These are phyloP conservation scores for Gallinago solitaria DNA, from an alignment of 2,797 vertebrate species.

Conservation along the genomic window DNA sequence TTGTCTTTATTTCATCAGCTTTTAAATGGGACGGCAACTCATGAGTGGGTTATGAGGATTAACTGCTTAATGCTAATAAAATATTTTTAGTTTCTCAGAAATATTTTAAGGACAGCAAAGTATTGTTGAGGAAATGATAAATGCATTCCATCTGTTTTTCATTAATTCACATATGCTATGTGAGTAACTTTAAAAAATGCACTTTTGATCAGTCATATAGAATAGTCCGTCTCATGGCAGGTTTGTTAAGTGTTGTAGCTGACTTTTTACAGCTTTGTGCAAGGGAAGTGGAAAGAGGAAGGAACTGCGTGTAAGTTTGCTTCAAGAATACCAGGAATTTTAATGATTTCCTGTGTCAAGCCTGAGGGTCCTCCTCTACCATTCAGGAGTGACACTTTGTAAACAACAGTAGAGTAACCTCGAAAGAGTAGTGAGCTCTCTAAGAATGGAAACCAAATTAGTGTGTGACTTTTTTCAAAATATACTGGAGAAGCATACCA, in stretches of 20 bases:
- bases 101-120: not conserved
- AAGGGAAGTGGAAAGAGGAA: not conserved
- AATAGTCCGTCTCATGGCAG: not conserved
- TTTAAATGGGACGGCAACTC: not conserved
- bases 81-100: not conserved
- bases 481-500: not conserved
- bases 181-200: not conserved
- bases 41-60: not conserved
- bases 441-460: slow-evolving; percentile 44
- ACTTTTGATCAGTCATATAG: not conserved
- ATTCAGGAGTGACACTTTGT: slow-evolving; percentile 10
- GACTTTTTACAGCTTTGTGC: not conserved
- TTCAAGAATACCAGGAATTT: slow-evolving; percentile 69
- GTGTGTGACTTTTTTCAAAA: not conserved
- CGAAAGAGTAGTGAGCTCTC: slow-evolving; percentile 34
- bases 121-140: not conserved
- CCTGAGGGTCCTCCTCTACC: slow-evolving; percentile 1
- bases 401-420: slow-evolving; percentile 52
- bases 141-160: not conserved
- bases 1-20: not conserved
- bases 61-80: not conserved
- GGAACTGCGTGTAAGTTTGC: not conserved
- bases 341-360: slow-evolving; percentile 69
- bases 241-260: not conserved
- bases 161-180: not conserved